These are phyloP conservation scores for Drosophila fuyamai DNA, from an alignment of 1,140 invertebrate species.

Conservation along the genomic window DNA sequence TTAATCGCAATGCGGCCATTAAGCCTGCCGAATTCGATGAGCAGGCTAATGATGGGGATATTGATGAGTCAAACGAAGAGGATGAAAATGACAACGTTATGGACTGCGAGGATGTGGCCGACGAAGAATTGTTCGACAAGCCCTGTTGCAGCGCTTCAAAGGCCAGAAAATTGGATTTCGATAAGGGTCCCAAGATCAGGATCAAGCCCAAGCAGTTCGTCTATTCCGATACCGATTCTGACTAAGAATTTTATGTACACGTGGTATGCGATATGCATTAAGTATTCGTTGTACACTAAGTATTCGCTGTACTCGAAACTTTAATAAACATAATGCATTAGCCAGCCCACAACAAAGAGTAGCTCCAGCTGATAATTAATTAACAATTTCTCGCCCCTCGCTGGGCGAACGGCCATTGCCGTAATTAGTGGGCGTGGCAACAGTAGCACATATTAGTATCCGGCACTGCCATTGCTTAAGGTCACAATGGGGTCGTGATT, in stretches of 20 bases:
- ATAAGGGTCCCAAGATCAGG: background rate
- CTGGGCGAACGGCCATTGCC: slow-evolving; percentile 22
- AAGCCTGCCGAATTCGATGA: background rate
- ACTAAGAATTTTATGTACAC: background rate
- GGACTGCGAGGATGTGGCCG: background rate
- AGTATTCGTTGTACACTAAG: slow-evolving; percentile 1
- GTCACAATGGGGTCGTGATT: slow-evolving; percentile 48
- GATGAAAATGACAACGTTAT: background rate
- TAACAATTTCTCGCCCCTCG: slow-evolving; percentile 21
- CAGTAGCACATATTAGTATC: slow-evolving; percentile 25
- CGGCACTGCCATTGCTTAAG: slow-evolving; percentile 27
- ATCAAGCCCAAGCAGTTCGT: slow-evolving; percentile 5
- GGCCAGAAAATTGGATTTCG: background rate
- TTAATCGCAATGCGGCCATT: background rate
- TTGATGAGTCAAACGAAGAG: background rate
- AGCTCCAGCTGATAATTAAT: slow-evolving; percentile 40
- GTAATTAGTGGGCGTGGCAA: slow-evolving; percentile 49
- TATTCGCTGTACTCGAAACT: background rate
- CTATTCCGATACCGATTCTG: slow-evolving; percentile 11
- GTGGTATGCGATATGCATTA: too few species aligned
- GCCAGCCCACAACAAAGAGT: slow-evolving; percentile 3
- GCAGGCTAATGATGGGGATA: slow-evolving; percentile 13
- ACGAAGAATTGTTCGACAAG: background rate
- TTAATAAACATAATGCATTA: slow-evolving; percentile 51
- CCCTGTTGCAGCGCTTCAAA: background rate